Base-by-base conservation (phyloP, 2,888 invertebrate genomes). In the Vannuccia rotundouncinata region DNA sequence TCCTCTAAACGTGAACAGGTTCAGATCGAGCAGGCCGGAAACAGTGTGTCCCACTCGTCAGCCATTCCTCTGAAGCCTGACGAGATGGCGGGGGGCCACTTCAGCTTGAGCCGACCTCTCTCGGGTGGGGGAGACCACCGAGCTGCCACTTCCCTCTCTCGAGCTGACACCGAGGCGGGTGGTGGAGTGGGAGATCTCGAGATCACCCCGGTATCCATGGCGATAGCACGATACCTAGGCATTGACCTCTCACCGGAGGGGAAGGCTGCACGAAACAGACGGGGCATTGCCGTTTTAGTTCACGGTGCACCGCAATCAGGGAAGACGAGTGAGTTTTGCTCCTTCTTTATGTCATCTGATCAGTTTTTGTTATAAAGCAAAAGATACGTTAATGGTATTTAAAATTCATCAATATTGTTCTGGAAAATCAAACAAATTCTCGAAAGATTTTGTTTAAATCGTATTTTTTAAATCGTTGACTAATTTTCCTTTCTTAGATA, bases 291-390 rank as follows among this genome's bases (percentile, higher is more conserved):
- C n/a, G 79, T 88, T 76, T 85, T 88, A 80, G 85, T 88, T 2
- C 85, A 88, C 82, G 88, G 88, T 60, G 86, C 88, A n/a, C 88
- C 88, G 0, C 81, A 85, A 82, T 86, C 88, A 80, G 88, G 88
- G 86, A 81, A 79, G 82, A 45, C 79, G 74, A 31, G 31, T 66
- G 28, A 45, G 45, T 45, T 45, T 17, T 17, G 5, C 17, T 45
- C 45, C n/a, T n/a, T n/a, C n/a, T n/a, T n/a, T n/a, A n/a, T n/a
- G n/a, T n/a, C n/a, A n/a, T n/a, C n/a, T n/a, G n/a, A n/a, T n/a
- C n/a, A n/a, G n/a, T n/a, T n/a, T n/a, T n/a, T n/a, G n/a, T n/a
- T n/a, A n/a, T n/a, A n/a, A n/a, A n/a, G n/a, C n/a, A n/a, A n/a
- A n/a, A n/a, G n/a, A n/a, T n/a, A n/a, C n/a, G n/a, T n/a, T n/a